Base-by-base conservation (phyloP, 2,888 invertebrate genomes). In the Rhyacophila evoluta region DNA sequence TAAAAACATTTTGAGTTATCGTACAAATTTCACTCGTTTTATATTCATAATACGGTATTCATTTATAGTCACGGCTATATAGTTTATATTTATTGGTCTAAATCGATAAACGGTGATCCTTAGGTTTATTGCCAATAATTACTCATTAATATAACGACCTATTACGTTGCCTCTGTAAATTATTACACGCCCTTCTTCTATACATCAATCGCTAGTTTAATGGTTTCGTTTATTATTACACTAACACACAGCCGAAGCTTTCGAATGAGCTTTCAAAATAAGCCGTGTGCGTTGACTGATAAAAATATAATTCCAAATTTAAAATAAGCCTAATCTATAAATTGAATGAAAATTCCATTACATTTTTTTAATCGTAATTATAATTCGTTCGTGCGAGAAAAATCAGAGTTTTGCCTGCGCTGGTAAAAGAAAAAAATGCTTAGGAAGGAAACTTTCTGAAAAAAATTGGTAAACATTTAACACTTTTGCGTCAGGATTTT, bases 121-220 rank as follows among this genome's bases (percentile, higher is more conserved):
- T 19, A 55, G 19, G 55, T 55, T 55, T 55, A 55, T 55, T 55
- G 55, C 55, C 55, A 55, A 55, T 55, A 55, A 55, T 55, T 55
- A 55, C 55, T 55, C 55, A 55, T 55, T 55, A 55, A 55, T 55
- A 55, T 55, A 55, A 55, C 55, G 55, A 55, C 55, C 55, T 55
- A 55, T 55, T 19, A 10, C 55, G 15, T 55, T 55, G 55, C 15
- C 55, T 33, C 29, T 5, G 55, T 55, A 10, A 55, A 55, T 19
- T 55, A 55, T 25, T 55, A 55, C 25, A 19, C 55, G 0, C 55
- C 55, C 10, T 25, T 55, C 41, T 55, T 55, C 55, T 55, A 0
- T 55, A 55, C 19, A 55, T 55, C 15, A 55, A 19, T 10, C 10
- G 55, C 10, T 19, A 55, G 19, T 55, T 55, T 55, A 6, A 55